Evolutionary conservation across 2,888 invertebrate species (phyloP), one percentile per base, ranked within the genome.

Genomic region (Acleris holmiana): DNA sequence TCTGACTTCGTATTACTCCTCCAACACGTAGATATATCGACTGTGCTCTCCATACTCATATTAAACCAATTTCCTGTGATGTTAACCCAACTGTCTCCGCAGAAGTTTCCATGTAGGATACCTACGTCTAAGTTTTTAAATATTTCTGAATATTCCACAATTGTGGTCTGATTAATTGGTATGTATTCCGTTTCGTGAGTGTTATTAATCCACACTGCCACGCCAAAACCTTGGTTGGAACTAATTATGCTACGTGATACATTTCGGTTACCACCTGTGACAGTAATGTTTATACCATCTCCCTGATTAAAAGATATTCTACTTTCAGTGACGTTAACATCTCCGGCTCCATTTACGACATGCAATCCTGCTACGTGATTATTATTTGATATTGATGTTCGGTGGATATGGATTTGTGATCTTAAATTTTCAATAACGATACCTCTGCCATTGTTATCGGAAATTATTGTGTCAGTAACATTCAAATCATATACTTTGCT

Each of bases 241-340:
- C 96, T 96, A 23, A 99, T 90, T 25, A 95, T 95, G 50, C 97
- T 96, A 73, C 95, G 94, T 13, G 99, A 99, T 67, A 99, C 94
- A 78, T 99, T 98, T 69, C 98, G 94, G 74, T 96, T 96, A 0
- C 99, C 99, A 0, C 99, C 99, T 3, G 97, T 96, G 67, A 98
- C 98, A 0, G 99, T 98, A 13, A 99, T 96, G 83, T 99, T 99
- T 10, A 99, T 94, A 0, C 99, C 99, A 77, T 98, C 98, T 1
- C 98, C 98, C 78, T 95, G 94, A 83, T 99, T 99, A 73, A 97
- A 96, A 18, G 96, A 96, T 71, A 99, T 96, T 75, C 96, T 94
- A 70, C 98, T 98, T 74, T 96, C 95, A 19, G 99, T 99, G 3
- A 99, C 94, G 83, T 99, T 98, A 0, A 99, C 94, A 83, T 99